phyloP scores from a whole-genome alignment of 2,113 vertebrate species.

The Ceyx melanurus region DNA sequence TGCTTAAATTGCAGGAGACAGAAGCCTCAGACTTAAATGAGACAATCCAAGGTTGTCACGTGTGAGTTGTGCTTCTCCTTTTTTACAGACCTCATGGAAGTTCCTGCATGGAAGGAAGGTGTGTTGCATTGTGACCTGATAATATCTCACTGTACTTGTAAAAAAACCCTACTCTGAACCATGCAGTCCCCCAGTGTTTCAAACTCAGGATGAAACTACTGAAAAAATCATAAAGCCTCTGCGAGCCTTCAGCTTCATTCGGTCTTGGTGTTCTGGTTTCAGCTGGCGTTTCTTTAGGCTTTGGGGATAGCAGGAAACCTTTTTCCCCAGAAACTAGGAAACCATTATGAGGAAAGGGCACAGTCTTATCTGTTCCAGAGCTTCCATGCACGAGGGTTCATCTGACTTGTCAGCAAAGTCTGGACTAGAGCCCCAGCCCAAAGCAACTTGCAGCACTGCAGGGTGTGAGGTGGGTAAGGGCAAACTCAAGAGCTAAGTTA shows the following conservation, averaged over 20 bases:
- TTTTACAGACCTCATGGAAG: neutral
- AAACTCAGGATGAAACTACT: neutral
- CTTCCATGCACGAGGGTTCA: neutral
- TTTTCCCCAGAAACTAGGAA: neutral
- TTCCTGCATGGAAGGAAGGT: neutral
- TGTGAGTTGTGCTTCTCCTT: fast-evolving
- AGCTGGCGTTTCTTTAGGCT: neutral
- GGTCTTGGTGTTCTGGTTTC: neutral
- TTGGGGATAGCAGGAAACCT: neutral
- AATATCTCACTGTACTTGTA: neutral
- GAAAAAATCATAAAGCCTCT: neutral
- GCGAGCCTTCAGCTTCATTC: neutral
- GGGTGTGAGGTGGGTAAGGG: neutral
- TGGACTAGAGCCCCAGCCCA: neutral
- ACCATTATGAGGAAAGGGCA: neutral
- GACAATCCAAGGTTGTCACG: neutral
- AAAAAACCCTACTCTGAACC: neutral
- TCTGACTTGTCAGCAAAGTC: neutral
- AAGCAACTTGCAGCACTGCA: neutral
- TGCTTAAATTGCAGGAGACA: neutral
- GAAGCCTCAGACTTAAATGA: neutral
- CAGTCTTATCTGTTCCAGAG: neutral
- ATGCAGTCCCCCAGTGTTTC: neutral
- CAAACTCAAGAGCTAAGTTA: neutral
- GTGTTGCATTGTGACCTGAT: neutral